phyloP scores from a whole-genome alignment of 2,888 invertebrate genomes.

The Tuta absoluta region DNA sequence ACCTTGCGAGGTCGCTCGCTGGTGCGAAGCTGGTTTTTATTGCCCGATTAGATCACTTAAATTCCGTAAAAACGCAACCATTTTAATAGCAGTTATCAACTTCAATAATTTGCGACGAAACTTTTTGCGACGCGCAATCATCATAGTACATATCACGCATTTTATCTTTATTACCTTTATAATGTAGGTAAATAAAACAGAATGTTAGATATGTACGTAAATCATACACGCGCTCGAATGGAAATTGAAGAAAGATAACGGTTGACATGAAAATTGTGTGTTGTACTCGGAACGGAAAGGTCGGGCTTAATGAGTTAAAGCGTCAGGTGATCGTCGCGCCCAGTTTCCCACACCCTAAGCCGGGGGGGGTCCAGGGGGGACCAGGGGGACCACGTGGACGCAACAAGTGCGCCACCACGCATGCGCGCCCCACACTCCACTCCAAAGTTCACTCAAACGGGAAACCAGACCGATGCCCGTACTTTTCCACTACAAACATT shows the following conservation, averaged over 20 bases:
- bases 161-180: not conserved
- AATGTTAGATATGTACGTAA: not conserved
- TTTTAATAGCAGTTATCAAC: not conserved
- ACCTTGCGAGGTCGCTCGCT: conserved; percentile 50
- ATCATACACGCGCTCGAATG: not conserved
- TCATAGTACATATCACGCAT: not conserved
- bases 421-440: conserved; percentile 51
- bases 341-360: conserved; percentile 48
- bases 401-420: conserved; percentile 71
- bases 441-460: conserved; percentile 33
- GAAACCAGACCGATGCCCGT: conserved; percentile 52
- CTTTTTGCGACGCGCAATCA: too few species aligned
- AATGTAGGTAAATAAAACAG: not conserved
- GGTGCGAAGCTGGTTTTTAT: conserved; percentile 36
- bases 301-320: conserved; percentile 35
- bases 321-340: conserved; percentile 51
- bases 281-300: conserved; percentile 33
- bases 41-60: conserved; percentile 26
- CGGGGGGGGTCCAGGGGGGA: conserved; percentile 2
- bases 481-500: conserved; percentile 62
- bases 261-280: conserved; percentile 28
- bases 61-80: not conserved
- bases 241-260: conserved; percentile 4
- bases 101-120: not conserved
- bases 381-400: conserved; percentile 59